Percentiles rank a stretch among this genome's conserved stretches.
Evolutionary conservation across 2,888 invertebrate genomes (phyloP).

Genomic region (Melieria crassipennis): DNA sequence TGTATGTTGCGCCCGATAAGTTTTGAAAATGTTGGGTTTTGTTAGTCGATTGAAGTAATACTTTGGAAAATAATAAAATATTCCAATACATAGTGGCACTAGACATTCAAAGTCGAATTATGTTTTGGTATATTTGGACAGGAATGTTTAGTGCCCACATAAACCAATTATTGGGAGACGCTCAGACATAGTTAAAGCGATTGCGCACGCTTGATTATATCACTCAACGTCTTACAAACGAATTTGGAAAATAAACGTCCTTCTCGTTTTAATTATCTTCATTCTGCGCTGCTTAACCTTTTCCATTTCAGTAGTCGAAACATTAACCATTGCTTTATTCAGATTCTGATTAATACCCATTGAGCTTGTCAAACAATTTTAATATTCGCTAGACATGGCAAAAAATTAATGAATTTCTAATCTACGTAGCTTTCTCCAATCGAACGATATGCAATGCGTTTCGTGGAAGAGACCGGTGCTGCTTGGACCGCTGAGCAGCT

Average conservation of each 20-base stretch:
- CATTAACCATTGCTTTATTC: neutral
- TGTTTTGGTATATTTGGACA: conserved; percentile 12
- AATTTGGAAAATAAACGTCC: neutral
- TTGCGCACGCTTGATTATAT: conserved; percentile 60
- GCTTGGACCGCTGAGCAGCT: conserved; percentile 87
- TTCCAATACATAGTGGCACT: conserved; percentile 14
- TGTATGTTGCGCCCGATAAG: neutral
- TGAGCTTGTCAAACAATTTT: neutral
- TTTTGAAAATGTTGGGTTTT: neutral
- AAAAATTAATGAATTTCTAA: neutral
- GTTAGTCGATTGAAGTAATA: neutral
- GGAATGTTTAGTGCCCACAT: conserved; percentile 36
- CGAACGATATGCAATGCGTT: conserved; percentile 93
- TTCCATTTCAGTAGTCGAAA: neutral
- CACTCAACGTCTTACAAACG: conserved; percentile 63
- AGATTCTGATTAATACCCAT: neutral
- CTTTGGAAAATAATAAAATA: neutral
- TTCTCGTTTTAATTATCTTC: neutral
- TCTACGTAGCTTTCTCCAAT: conserved; percentile 83
- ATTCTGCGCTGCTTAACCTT: neutral
- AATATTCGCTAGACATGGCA: neutral
- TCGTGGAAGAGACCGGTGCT: conserved; percentile 84
- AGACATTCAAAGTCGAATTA: conserved; percentile 13
- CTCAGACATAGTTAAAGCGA: conserved; percentile 65
- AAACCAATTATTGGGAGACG: conserved; percentile 44